Evolutionary conservation across 1,140 invertebrate species (phyloP), one percentile per base, ranked within the genome.

Genomic region (Drosophila gunungcola): DNA sequence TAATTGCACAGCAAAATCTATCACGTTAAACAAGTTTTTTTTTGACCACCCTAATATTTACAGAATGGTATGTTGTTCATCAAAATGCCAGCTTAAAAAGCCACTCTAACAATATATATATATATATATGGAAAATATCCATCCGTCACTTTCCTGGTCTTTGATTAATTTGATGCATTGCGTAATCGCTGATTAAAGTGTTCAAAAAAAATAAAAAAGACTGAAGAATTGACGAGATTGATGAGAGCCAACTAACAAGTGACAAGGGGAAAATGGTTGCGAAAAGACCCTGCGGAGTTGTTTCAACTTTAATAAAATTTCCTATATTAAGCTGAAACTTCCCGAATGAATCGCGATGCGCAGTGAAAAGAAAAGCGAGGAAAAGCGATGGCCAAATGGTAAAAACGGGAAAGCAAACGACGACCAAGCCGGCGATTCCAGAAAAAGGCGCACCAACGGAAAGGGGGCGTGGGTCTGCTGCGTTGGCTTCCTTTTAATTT

Each of bases 401-500:
- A 39, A 73, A 10, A 9, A 38, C 48, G 32, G 21, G 27, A 53
- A 51, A 48, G 25, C 41, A 63, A 65, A 69, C 38, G 46, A 60
- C 42, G 52, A 63, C 45, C 57, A 61, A 79, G 34, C 65, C 32
- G 54, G 53, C 36, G 52, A 60, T 11, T 27, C 12, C 34, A 38
- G n/a, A 38, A 53, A 6, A n/a, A 27, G 36, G 21, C 7, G 11
- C 21, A 27, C 34, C 27, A 12, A 9, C 34, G 52, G 70, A 81
- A 1, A 21, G 16, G 16, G 16, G 16, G 16, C 16, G 16, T 21
- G 16, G 16, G 63, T 67, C 56, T 76, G 76, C 81, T 80, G 81
- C 63, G 82, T 75, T 78, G 49, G 74, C 74, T 78, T 86, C 78
- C 82, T 78, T 81, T 86, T 88, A 86, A 88, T 88, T 86, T 84